Evolutionary conservation across 2,113 vertebrate genomes (phyloP).

Genomic region (Pseudonaja textilis): DNA sequence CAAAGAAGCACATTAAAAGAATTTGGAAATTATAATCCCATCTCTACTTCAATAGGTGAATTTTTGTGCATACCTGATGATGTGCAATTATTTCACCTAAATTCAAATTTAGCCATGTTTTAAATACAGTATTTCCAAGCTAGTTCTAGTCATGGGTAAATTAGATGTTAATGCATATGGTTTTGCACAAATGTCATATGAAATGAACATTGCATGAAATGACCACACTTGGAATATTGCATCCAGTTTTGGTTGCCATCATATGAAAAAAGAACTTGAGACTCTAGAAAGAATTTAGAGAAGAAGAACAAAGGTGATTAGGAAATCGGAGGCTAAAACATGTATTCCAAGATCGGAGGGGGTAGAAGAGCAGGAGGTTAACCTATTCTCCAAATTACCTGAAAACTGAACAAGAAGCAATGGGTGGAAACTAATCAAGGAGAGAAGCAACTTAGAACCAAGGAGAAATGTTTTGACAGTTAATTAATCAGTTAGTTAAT

Average conservation of each 20-base stretch:
- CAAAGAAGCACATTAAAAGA: neutral
- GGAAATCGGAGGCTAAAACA: neutral
- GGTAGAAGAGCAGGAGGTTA: neutral
- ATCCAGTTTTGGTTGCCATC: neutral
- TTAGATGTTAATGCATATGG: neutral
- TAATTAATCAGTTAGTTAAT: no score
- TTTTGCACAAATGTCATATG: neutral
- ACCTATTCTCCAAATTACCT: neutral
- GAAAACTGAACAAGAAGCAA: neutral
- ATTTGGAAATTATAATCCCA: neutral
- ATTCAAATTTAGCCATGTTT: neutral
- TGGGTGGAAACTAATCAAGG: neutral
- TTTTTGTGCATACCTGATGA: neutral
- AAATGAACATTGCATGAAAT: neutral
- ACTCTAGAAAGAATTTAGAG: neutral
- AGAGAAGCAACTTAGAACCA: neutral
- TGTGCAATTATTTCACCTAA: neutral
- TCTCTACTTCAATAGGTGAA: neutral
- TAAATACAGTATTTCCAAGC: neutral
- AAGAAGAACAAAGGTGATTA: neutral
- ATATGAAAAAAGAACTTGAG: neutral
- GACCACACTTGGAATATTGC: neutral
- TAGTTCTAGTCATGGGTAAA: neutral
- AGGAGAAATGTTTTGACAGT: neutral
- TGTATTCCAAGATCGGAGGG: neutral